phyloP scores from a whole-genome alignment of 1,140 invertebrate genomes.

The Bombus huntii region DNA sequence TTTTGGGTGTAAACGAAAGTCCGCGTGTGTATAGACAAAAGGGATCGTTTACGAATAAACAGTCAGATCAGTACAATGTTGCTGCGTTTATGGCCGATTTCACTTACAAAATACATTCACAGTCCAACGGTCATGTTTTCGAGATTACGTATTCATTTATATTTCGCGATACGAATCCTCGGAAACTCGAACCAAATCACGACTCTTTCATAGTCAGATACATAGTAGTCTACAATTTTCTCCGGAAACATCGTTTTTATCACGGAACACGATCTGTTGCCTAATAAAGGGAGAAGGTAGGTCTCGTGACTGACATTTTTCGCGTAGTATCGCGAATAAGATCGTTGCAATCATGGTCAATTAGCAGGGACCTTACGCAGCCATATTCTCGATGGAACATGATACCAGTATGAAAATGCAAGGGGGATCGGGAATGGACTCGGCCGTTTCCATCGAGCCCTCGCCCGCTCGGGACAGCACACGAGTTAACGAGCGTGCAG shows the following conservation, averaged over 20 bases:
- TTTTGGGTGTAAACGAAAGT: background rate
- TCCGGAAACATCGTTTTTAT: background rate
- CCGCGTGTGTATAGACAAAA: background rate
- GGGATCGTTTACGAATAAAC: background rate
- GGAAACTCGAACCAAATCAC: background rate
- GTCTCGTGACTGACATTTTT: slow-evolving; percentile 32
- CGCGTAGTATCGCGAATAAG: slow-evolving; percentile 17
- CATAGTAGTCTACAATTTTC: background rate
- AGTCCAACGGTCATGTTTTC: background rate
- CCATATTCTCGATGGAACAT: slow-evolving; percentile 7
- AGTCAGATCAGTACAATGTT: background rate
- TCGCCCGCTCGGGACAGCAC: too few species aligned
- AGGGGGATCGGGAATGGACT: background rate
- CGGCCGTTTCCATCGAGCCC: background rate
- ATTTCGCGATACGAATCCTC: background rate
- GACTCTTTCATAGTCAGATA: background rate
- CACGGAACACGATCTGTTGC: background rate
- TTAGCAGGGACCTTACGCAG: slow-evolving; percentile 8
- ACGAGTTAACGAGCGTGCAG: slow-evolving; percentile 12
- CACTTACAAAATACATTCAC: background rate
- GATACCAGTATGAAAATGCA: slow-evolving; percentile 16
- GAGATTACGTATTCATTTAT: background rate
- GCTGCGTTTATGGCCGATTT: background rate
- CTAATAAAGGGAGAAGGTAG: background rate
- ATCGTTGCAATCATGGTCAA: slow-evolving; percentile 38